Evolutionary conservation across 1,140 invertebrate species (phyloP).

Genomic region (Pinna nobilis): DNA sequence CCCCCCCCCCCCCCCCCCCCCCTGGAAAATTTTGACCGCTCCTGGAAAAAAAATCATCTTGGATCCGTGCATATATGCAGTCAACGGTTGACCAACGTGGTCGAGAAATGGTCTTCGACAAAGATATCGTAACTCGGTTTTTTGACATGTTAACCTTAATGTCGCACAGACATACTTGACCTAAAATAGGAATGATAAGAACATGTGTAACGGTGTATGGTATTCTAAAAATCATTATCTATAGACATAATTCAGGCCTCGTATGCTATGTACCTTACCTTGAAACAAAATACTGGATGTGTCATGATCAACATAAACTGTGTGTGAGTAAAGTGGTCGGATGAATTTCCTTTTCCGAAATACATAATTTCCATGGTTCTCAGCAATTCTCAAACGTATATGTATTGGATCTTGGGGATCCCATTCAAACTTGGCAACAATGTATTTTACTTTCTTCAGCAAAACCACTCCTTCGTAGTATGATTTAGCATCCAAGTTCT

Average conservation of each 20-base stretch:
- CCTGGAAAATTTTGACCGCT: no score
- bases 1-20: no score
- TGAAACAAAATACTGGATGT: constrained; percentile 1
- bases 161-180: no score
- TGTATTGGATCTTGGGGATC: background rate
- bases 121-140: no score
- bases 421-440: background rate
- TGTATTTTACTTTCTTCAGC: background rate
- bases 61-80: no score
- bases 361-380: background rate
- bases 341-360: background rate
- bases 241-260: background rate
- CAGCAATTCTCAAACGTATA: background rate
- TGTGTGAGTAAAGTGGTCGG: background rate
- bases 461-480: background rate
- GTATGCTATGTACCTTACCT: background rate
- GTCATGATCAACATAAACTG: constrained; percentile 1
- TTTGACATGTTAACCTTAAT: no score
- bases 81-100: no score
- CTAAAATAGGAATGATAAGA: background rate
- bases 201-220: background rate
- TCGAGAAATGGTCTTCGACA: no score
- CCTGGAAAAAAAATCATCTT: no score
- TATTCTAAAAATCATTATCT: background rate
- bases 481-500: background rate